Evolutionary conservation across 2,113 vertebrate species (phyloP).

Genomic region (Trogon melanurus): DNA sequence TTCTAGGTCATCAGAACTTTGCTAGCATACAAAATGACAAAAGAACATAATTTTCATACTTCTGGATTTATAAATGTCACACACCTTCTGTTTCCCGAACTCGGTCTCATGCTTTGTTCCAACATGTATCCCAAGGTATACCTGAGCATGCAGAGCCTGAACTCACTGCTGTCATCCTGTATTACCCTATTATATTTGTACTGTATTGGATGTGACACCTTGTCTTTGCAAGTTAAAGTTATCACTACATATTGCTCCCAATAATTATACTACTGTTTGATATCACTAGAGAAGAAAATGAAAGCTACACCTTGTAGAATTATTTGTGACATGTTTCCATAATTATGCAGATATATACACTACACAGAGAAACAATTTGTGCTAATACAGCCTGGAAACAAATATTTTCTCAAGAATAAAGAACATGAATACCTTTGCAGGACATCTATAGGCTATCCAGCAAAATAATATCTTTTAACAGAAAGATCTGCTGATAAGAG

Average conservation of each 20-base stretch:
- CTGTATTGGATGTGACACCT: conserved; percentile 32
- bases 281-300: conserved; percentile 10
- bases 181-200: background rate
- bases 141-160: background rate
- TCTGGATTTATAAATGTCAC: background rate
- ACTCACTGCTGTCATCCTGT: background rate
- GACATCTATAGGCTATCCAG: background rate
- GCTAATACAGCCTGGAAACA: background rate
- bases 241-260: background rate
- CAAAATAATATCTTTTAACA: background rate
- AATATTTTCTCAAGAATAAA: background rate
- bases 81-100: background rate
- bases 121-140: background rate
- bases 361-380: background rate
- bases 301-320: conserved; percentile 35
- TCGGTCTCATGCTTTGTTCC: background rate
- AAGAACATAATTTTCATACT: background rate
- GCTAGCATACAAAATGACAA: background rate
- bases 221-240: conserved; percentile 52
- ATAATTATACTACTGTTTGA: conserved; percentile 34
- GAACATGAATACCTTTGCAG: background rate
- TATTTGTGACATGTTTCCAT: conserved; percentile 33
- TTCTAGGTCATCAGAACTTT: background rate
- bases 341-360: conserved; percentile 23
- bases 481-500: background rate